Conservation (phyloP, 2,797 vertebrate species). For the Pristis pectinata region DNA sequence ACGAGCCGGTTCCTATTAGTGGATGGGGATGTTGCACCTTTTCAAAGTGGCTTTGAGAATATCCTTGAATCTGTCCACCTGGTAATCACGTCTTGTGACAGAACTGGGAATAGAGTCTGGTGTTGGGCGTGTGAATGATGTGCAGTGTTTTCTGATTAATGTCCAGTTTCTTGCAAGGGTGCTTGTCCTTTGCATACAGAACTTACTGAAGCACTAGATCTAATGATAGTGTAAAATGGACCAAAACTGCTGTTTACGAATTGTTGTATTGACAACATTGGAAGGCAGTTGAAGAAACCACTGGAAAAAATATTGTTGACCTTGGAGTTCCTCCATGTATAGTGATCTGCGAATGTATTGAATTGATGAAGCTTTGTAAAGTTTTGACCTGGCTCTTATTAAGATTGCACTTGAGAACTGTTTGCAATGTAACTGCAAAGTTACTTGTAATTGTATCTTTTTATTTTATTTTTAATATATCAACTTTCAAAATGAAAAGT, state of each 20-base stretch:
- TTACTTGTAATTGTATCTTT: neutral
- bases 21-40: too few relatives aligned
- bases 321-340: neutral
- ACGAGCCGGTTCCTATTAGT: too few relatives aligned
- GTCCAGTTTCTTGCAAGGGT: neutral
- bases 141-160: too few relatives aligned
- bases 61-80: too few relatives aligned
- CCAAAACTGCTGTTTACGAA: neutral
- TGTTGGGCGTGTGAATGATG: too few relatives aligned
- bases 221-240: neutral
- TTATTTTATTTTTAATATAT: neutral
- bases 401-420: neutral
- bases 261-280: slow-evolving; percentile 12
- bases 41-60: too few relatives aligned
- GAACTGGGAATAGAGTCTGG: too few relatives aligned
- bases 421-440: neutral
- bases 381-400: neutral
- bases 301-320: neutral
- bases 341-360: neutral
- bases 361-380: neutral
- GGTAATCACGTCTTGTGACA: too few relatives aligned
- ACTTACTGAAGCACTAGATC: neutral
- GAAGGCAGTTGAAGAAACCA: neutral
- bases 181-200: neutral
- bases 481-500: neutral